A percentile compares a stretch with the other conserved stretches of the same genome.
phyloP scores from a whole-genome alignment of 2,797 vertebrate species.

The Oryzias sinensis region DNA sequence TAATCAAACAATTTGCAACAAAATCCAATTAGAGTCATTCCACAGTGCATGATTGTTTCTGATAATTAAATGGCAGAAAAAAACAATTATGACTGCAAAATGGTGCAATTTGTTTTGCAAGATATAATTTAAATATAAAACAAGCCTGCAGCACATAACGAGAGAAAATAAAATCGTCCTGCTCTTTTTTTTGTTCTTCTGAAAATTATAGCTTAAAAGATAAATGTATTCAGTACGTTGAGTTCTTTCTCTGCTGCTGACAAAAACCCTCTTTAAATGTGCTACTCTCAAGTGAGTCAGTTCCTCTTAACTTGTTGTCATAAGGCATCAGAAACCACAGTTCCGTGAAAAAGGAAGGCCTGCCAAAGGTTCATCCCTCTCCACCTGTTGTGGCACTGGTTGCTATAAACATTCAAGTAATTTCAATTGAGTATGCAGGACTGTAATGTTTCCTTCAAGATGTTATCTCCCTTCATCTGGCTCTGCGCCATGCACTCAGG shows the following conservation, averaged over 20 bases:
- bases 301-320: slow-evolving; percentile 73
- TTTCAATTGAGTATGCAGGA: slow-evolving; percentile 89
- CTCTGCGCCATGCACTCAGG: slow-evolving; percentile 70
- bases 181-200: slow-evolving; percentile 11
- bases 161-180: slow-evolving; percentile 3
- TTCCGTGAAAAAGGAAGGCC: slow-evolving; percentile 54
- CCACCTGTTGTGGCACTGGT: slow-evolving; percentile 90
- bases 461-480: slow-evolving; percentile 87
- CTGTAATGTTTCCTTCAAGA: slow-evolving; percentile 91
- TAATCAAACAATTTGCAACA: too few relatives aligned
- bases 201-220: slow-evolving; percentile 27
- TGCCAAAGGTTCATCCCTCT: slow-evolving; percentile 69
- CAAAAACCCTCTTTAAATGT: slow-evolving; percentile 63
- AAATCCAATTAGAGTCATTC: too few relatives aligned
- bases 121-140: slow-evolving; percentile 31
- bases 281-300: slow-evolving; percentile 68
- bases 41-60: neutral
- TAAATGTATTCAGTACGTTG: slow-evolving; percentile 13
- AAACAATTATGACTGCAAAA: slow-evolving; percentile 33
- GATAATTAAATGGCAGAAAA: slow-evolving; percentile 20
- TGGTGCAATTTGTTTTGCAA: slow-evolving; percentile 58
- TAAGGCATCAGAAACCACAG: slow-evolving; percentile 71
- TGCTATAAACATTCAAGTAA: slow-evolving; percentile 94
- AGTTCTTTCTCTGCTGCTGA: slow-evolving; percentile 32
- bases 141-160: slow-evolving; percentile 7